Conservation (phyloP, 2,888 invertebrate genomes). For the Trichopria drosophilae region DNA sequence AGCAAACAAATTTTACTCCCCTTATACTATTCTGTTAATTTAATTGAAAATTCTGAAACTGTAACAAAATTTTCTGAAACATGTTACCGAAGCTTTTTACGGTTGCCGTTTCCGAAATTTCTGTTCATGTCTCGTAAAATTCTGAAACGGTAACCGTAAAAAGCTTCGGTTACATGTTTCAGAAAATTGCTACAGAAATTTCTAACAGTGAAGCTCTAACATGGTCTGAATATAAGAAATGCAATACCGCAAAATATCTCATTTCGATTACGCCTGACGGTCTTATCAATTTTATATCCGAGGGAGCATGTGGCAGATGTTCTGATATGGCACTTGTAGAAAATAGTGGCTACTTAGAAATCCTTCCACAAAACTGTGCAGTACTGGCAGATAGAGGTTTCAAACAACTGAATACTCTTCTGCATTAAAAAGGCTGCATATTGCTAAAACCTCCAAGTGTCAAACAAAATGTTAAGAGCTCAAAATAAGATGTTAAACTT, state of each 20-base stretch:
- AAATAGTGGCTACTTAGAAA: constrained; percentile 35
- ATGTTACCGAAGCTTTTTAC: no score
- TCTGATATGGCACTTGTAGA: constrained; percentile 34
- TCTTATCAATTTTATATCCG: constrained; percentile 38
- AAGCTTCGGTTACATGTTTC: no score
- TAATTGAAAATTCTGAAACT: constrained; percentile 43
- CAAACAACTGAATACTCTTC: constrained; percentile 34
- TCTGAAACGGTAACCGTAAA: no score
- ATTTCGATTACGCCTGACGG: constrained; percentile 31
- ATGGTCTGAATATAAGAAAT: constrained; percentile 41
- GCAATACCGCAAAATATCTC: constrained; percentile 35
- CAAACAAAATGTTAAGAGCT: constrained; percentile 16
- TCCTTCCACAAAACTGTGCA: constrained; percentile 18
- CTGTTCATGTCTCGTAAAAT: no score
- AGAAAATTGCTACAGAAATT: no score
- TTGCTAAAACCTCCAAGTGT: constrained; percentile 37
- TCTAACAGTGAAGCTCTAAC: constrained; percentile 38
- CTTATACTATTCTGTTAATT: no score
- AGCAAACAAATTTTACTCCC: no score
- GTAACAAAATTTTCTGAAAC: constrained; percentile 35
- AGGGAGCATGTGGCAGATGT: constrained; percentile 37
- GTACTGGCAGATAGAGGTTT: constrained; percentile 41
- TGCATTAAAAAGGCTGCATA: no score
- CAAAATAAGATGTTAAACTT: constrained; percentile 35
- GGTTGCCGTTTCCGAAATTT: no score